Percentiles rank a stretch among this genome's conserved stretches.
These are phyloP conservation scores for Gambusia yucatana DNA, from an alignment of 2,797 vertebrate species.

Conservation along the genomic window DNA sequence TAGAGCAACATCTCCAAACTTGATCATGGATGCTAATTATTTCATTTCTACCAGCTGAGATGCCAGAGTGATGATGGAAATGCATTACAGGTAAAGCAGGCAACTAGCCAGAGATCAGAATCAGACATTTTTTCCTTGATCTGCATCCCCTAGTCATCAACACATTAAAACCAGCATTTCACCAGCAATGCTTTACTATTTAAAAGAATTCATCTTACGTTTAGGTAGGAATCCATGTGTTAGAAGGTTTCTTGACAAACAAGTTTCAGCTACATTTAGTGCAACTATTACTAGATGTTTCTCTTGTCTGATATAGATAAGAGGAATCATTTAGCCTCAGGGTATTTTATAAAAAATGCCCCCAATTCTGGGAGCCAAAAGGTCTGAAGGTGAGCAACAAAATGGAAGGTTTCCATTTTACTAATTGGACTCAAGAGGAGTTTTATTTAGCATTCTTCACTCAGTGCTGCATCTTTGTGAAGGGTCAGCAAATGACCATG, in stretches of 20 bases:
- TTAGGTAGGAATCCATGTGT: neutral
- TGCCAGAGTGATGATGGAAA: too few species aligned
- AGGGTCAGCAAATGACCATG: neutral
- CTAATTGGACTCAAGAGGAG: neutral
- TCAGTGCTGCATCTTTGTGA: neutral
- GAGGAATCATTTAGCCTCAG: conserved; percentile 4
- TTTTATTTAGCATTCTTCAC: neutral
- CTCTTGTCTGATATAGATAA: neutral
- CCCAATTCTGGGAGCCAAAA: neutral
- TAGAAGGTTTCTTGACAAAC: neutral
- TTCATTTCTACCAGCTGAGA: neutral
- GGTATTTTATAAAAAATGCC: neutral
- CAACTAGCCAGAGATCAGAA: too few species aligned
- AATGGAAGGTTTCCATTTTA: neutral
- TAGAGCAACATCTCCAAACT: neutral
- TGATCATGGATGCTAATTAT: neutral
- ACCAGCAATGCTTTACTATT: too few species aligned
- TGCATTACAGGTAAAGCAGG: too few species aligned
- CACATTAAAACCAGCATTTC: too few species aligned
- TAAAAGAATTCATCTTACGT: too few species aligned
- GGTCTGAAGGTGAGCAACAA: neutral
- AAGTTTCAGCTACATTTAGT: neutral
- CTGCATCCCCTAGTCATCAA: too few species aligned
- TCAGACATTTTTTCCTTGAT: too few species aligned
- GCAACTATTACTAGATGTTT: neutral